Evolutionary conservation across 2,797 vertebrate species (phyloP).

Genomic region (Synanceia verrucosa): DNA sequence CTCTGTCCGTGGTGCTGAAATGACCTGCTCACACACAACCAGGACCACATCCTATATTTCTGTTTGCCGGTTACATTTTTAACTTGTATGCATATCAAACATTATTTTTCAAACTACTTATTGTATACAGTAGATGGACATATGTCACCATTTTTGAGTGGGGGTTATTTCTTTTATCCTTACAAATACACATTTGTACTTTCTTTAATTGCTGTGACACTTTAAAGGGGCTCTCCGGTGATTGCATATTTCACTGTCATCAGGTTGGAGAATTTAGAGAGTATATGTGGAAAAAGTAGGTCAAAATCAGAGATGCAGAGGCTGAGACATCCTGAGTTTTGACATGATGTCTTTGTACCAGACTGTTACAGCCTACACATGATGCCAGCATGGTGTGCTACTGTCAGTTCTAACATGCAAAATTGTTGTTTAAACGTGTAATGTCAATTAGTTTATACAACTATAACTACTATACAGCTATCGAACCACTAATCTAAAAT

Average conservation of each 20-base stretch:
- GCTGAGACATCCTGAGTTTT: background rate
- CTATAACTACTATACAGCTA: no score
- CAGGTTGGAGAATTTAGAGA: no score
- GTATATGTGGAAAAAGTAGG: background rate
- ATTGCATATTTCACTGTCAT: background rate
- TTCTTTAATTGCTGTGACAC: background rate
- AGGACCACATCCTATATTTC: background rate
- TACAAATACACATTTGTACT: background rate
- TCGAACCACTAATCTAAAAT: no score
- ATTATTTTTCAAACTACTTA: background rate
- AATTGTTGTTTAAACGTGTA: no score
- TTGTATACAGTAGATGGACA: background rate
- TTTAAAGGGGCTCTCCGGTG: background rate
- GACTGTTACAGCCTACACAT: background rate
- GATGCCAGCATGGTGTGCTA: background rate
- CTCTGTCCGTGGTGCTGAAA: constrained; percentile 70
- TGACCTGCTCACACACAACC: background rate
- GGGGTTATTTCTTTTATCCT: background rate
- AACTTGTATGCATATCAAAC: background rate
- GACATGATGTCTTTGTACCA: no score
- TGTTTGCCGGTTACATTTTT: background rate
- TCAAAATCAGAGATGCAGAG: background rate
- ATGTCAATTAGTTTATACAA: no score
- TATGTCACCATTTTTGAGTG: background rate
- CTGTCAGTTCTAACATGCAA: background rate